These are phyloP conservation scores for Rhadinocentrus ornatus DNA, from an alignment of 2,797 vertebrate genomes.

Conservation along the genomic window DNA sequence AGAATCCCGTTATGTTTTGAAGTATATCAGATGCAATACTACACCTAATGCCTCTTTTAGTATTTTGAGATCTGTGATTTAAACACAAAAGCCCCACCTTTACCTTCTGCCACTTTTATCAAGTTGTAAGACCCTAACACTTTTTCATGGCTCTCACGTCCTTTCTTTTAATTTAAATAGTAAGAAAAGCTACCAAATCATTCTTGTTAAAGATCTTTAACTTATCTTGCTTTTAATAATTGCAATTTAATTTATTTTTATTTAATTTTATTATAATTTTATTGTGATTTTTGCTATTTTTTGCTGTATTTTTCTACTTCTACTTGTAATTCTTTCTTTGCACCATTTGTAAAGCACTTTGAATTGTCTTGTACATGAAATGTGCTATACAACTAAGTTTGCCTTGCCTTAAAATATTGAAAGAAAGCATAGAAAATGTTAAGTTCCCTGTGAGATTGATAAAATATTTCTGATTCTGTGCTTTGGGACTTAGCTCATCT, in stretches of 20 bases:
- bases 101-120: not conserved
- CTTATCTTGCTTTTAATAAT: no score
- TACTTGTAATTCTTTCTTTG: no score
- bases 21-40: not conserved
- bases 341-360: no score
- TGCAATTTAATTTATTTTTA: no score
- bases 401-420: no score
- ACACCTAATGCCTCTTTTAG: not conserved
- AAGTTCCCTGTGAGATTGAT: not conserved
- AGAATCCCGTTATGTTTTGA: not conserved
- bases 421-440: not conserved
- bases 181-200: not conserved
- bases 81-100: not conserved
- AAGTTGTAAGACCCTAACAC: not conserved
- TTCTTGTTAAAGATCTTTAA: not conserved
- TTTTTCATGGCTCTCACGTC: not conserved
- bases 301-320: no score
- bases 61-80: not conserved
- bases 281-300: no score
- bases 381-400: no score
- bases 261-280: no score
- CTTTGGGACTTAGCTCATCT: not conserved
- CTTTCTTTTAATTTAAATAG: not conserved
- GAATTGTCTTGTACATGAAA: no score
- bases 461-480: not conserved